These are phyloP conservation scores for Prionailurus bengalensis DNA, from an alignment of 2,113 vertebrate genomes.

Conservation along the genomic window DNA sequence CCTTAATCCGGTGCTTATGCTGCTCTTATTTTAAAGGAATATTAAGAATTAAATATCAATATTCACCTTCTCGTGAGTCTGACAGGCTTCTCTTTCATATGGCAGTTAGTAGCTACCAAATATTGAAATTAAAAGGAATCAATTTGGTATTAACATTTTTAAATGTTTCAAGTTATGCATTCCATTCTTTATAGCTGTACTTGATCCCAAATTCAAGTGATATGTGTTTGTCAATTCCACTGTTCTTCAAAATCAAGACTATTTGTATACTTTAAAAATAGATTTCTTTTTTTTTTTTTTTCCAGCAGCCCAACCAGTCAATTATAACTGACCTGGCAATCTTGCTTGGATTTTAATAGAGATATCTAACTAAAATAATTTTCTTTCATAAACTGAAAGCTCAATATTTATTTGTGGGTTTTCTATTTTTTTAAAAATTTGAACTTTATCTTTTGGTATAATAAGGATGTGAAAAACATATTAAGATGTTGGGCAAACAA, in stretches of 20 bases:
- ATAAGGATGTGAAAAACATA: neutral
- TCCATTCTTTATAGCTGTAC: neutral
- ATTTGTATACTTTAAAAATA: neutral
- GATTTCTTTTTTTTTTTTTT: neutral
- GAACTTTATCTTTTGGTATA: neutral
- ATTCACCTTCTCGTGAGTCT: neutral
- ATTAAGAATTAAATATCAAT: neutral
- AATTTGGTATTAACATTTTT: conserved; percentile 30
- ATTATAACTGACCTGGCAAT: neutral
- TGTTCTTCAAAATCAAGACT: neutral
- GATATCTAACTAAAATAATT: conserved; percentile 21
- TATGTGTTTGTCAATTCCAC: neutral
- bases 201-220: neutral
- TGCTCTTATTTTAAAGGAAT: neutral
- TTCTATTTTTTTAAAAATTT: neutral
- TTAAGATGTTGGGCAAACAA: neutral
- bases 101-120: conserved; percentile 39
- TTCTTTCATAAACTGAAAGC: neutral
- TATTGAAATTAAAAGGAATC: conserved; percentile 34
- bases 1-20: neutral
- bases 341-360: neutral
- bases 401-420: neutral
- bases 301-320: neutral
- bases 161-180: neutral
- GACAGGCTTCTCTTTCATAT: neutral